Evolutionary conservation across 2,113 vertebrate genomes (phyloP), one percentile per base, ranked within the genome.

Genomic region (Steatornis caripensis): DNA sequence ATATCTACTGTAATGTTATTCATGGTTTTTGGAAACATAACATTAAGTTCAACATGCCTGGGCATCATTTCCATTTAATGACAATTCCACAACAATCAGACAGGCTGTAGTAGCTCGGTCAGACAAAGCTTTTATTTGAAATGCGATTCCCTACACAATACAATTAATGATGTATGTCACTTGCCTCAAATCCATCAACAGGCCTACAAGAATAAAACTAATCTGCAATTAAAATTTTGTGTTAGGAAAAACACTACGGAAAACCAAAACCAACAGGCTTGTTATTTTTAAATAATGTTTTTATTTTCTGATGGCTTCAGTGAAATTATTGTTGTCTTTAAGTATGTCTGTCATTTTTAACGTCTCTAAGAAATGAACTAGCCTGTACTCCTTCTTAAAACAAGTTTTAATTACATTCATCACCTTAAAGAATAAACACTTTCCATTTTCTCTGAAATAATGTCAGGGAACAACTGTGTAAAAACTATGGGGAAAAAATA

Each of bases 191-290:
- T 96, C 46, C 82, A 69, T 92, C 74, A 69, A 30, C 32, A 85
- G 21, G 22, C 43, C 19, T 69, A 39, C 17, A 93, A 62, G 54
- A 96, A 24, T 16, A 57, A 97, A 87, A 88, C 49, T 78, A 81
- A 95, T 96, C 60, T 87, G 64, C 82, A 97, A 91, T 95, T 97
- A 91, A 96, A 95, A 93, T 94, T 62, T 68, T 32, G 6, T 89
- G 10, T 78, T 58, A 84, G 49, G 22, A 87, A 41, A 68, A 92
- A 69, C 32, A 74, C 20, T 60, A 39, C 19, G 64, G 34, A 76
- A 72, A 89, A 83, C 26, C 14, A 75, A 60, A 30, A 3, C 3
- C 17, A 57, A 15, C 1, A 24, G 23, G 11, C 23, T 41, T 68
- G 58, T 89, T 88, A 91, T 77, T 93, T 94, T 87, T 54, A 82